phyloP scores from a whole-genome alignment of 2,797 vertebrate species.

The Octomys mimax region DNA sequence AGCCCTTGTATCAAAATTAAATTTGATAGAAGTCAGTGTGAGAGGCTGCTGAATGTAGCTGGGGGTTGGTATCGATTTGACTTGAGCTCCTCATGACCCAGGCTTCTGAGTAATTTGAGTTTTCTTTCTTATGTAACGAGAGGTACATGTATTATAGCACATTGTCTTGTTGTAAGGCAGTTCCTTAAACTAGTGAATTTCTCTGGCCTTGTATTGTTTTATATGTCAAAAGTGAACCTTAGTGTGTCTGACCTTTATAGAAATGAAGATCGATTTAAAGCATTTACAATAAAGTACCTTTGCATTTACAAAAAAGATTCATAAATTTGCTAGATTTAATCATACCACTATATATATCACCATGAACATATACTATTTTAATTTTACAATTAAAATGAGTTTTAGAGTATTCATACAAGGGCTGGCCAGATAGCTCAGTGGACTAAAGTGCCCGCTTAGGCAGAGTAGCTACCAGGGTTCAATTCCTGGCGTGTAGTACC shows the following conservation, averaged over 20 bases:
- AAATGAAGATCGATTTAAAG: conserved; percentile 57
- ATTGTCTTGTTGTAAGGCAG: conserved; percentile 48
- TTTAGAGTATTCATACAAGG: not conserved
- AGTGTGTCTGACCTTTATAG: conserved; percentile 29
- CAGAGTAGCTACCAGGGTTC: no score
- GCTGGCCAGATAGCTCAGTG: no score
- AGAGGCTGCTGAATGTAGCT: not conserved
- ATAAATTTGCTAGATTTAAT: not conserved
- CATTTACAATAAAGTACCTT: conserved; percentile 85
- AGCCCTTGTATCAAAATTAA: not conserved
- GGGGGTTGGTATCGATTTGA: not conserved
- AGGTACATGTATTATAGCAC: not conserved
- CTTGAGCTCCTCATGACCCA: not conserved
- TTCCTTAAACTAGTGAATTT: conserved; percentile 65
- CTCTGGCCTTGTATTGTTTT: conserved; percentile 62
- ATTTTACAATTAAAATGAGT: not conserved
- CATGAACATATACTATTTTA: not conserved
- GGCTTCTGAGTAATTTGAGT: conserved; percentile 56
- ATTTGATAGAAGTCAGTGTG: not conserved
- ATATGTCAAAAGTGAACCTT: conserved; percentile 39
- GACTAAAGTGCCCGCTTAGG: no score
- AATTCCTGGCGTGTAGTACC: no score
- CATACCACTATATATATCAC: not conserved
- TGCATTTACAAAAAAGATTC: conserved; percentile 39
- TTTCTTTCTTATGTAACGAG: conserved; percentile 50